Percentiles rank a stretch among this genome's conserved stretches.
Conservation (phyloP, 1,140 invertebrate genomes). For the Penaeus chinensis region DNA sequence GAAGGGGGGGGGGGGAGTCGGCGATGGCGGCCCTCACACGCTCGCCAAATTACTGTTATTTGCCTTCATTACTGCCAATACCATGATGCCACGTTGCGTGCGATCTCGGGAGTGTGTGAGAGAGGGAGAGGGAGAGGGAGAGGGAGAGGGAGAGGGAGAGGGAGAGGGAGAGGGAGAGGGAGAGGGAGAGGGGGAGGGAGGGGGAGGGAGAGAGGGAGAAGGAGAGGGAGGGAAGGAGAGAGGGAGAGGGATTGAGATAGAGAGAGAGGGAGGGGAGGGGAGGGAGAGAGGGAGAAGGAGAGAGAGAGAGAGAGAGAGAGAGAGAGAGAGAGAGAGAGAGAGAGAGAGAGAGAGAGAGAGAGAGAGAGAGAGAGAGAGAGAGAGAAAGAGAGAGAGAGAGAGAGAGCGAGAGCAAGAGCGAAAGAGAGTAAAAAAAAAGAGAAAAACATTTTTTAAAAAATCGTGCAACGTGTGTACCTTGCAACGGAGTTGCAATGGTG, state of each 20-base stretch:
- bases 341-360: neutral
- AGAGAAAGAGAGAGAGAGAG: neutral
- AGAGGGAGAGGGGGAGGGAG: neutral
- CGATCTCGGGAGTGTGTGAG: neutral
- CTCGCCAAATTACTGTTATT: conserved; percentile 43
- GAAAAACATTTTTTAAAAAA: neutral
- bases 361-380: neutral
- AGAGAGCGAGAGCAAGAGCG: neutral
- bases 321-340: neutral
- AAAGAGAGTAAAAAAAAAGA: neutral
- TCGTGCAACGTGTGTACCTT: no score
- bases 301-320: neutral
- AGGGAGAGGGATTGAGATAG: neutral
- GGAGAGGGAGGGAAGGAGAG: no score
- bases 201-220: no score
- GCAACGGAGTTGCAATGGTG: no score
- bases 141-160: neutral
- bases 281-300: no score
- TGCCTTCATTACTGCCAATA: conserved; percentile 53
- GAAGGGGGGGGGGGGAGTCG: neutral
- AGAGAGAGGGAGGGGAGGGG: neutral
- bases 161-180: no score
- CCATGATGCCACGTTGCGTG: conserved; percentile 45
- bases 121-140: neutral
- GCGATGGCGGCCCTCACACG: conserved; percentile 35